A percentile compares a stretch with the other conserved stretches of the same genome.
These are phyloP conservation scores for Ceratina australensis DNA, from an alignment of 1,140 invertebrate species.

Conservation along the genomic window DNA sequence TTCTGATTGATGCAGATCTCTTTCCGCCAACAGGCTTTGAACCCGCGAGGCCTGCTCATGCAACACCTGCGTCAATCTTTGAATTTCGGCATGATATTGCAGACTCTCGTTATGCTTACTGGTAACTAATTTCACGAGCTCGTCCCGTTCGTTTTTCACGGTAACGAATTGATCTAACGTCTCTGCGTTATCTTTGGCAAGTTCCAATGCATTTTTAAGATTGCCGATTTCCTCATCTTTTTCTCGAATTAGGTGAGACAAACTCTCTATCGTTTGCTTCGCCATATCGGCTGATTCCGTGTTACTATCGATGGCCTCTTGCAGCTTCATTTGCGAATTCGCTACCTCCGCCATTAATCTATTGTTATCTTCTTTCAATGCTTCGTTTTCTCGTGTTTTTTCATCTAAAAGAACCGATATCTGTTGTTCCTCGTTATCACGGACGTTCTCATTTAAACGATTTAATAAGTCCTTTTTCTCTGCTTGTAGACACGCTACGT, in stretches of 20 bases:
- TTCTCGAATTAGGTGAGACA: conserved; percentile 70
- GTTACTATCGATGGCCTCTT: conserved; percentile 57
- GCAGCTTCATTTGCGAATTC: conserved; percentile 49
- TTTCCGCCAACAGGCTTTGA: conserved; percentile 69
- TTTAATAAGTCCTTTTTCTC: conserved; percentile 33
- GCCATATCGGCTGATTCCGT: conserved; percentile 71
- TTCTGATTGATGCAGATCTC: conserved; percentile 58
- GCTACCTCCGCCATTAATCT: conserved; percentile 53
- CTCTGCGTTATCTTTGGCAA: conserved; percentile 18
- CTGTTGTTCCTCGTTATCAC: conserved; percentile 8
- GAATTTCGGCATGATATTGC: conserved; percentile 90
- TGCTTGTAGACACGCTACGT: background rate
- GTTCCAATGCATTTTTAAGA: conserved; percentile 51
- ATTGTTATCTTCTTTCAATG: conserved; percentile 49
- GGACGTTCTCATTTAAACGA: background rate
- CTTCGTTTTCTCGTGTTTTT: conserved; percentile 32
- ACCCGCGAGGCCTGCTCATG: conserved; percentile 71
- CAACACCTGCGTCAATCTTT: conserved; percentile 84
- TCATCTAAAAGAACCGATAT: conserved; percentile 12
- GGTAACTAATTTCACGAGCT: conserved; percentile 87
- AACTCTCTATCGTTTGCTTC: conserved; percentile 72
- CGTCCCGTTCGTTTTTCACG: conserved; percentile 83
- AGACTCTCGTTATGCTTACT: conserved; percentile 91
- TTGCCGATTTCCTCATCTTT: conserved; percentile 71
- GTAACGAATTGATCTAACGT: conserved; percentile 73